Base-by-base conservation (phyloP, 2,888 invertebrate genomes). In the Drosophila melanocephala region DNA sequence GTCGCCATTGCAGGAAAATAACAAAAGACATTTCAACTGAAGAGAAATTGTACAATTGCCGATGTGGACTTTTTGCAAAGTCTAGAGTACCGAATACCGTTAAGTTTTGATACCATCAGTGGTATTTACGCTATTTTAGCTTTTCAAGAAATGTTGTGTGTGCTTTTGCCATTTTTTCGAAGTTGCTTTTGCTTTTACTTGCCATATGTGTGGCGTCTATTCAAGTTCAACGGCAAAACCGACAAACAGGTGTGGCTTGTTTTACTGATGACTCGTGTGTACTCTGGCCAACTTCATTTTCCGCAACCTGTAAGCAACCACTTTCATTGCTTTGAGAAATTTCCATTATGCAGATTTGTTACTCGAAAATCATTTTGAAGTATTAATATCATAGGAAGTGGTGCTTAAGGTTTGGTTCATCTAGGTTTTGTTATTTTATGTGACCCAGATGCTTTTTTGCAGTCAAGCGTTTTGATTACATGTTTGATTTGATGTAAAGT, bases 221-320 rank as follows among this genome's bases (percentile, higher is more conserved):
- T 89, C 84, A 90, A 90, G 90, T 90, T 88, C 83, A 83, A 76
- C 70, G 62, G 42, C 63, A 70, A 77, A 60, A 44, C 47, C 52
- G n/a, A 64, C 26, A 77, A 69, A 78, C 72, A 51, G 47, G 62
- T 65, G 63, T 30, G 28, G 59, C 72, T 50, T 59, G 62, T 76
- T 47, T 65, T 28, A 30, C 47, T 63, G 26, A 47, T 16, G 47
- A 47, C 26, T 47, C 26, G 47, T 47, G 47, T 47, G 16, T 26
- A 55, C 55, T 57, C 14, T 28, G n/a, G 28, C 9, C 57, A 28
- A 30, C 57, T 65, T 42, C 26, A 55, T 42, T 72, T 52, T 56
- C 26, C 16, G 10, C 19, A 42, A 66, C 19, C 33, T 32, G 67
- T 50, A 58, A 35, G 26, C 51, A 37, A 55, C 63, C 42, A 67